Evolutionary conservation across 2,113 vertebrate species (phyloP).

Genomic region (Diadophis punctatus): DNA sequence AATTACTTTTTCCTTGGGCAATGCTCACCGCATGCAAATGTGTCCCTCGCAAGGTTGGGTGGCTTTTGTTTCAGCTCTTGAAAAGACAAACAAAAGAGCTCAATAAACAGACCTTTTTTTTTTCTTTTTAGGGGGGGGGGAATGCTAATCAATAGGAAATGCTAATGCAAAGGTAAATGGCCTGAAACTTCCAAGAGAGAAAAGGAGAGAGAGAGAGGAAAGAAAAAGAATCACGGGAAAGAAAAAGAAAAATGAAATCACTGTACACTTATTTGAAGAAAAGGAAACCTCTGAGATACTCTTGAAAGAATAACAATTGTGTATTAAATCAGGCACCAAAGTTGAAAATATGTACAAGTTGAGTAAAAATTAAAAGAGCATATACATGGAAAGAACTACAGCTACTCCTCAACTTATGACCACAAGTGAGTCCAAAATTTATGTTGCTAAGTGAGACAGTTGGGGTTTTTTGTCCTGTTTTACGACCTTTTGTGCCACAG

Average conservation of each 20-base stretch:
- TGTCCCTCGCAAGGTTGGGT: conserved; percentile 79
- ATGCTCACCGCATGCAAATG: conserved; percentile 92
- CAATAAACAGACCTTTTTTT: conserved; percentile 74
- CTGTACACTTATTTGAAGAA: conserved; percentile 17
- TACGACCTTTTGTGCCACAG: background rate
- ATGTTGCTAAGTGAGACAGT: background rate
- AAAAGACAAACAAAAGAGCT: conserved; percentile 79
- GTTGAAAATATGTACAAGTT: conserved; percentile 16
- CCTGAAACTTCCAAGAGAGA: conserved; percentile 60
- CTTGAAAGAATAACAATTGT: conserved; percentile 42
- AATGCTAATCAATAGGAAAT: conserved; percentile 76
- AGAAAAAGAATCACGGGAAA: background rate
- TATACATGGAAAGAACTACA: background rate
- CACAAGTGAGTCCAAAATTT: background rate
- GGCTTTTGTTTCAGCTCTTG: conserved; percentile 89
- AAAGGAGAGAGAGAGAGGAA: background rate
- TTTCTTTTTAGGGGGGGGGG: no score
- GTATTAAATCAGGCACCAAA: conserved; percentile 29
- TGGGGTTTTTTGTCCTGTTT: background rate
- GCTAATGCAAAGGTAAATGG: conserved; percentile 76
- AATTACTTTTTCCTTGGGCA: conserved; percentile 94
- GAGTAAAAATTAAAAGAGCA: conserved; percentile 2
- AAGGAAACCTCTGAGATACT: conserved; percentile 28
- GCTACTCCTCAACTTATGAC: background rate
- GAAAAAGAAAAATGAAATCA: background rate